Evolutionary conservation across 2,113 vertebrate genomes (phyloP), one percentile per base, ranked within the genome.

Genomic region (Neogale vison): DNA sequence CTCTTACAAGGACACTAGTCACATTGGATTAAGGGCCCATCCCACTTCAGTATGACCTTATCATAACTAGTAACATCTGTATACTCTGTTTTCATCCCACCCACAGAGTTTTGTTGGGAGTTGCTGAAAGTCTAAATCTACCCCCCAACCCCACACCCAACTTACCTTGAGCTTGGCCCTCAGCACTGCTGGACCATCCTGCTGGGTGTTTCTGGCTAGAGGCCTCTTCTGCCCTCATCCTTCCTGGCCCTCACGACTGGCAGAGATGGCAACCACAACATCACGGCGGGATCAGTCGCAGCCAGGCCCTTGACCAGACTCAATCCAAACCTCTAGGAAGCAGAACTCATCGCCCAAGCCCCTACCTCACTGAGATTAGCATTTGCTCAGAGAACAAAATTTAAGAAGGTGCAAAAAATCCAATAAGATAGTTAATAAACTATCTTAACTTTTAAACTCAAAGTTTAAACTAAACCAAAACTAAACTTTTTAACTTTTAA

Each of bases 281-380:
- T 59, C 76, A 14, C 52, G 34, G 18, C 74, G 20, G 45, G 36
- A 77, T 79, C 31, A 47, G 1, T 39, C 76, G 0, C 23, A 65
- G 50, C 34, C 52, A 83, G 83, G 63, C 34, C 81, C 29, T 87
- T 74, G 42, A 95, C 82, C 84, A 90, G 15, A 50, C 39, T 50
- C 45, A 9, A 36, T 77, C 23, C 80, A 90, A 42, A 36, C 55
- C 74, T 80, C 55, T 39, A 36, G 14, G 69, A 47, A 20, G 1
- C 34, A 39, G 24, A 79, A 9, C 7, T 63, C 72, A 80, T 34
- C 18, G 90, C 59, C 36, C 52, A 65, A 57, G 29, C 21, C 36
- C 36, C 45, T 31, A 50, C 31, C 36, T 77, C 47, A 71, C 24
- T 81, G 45, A 18, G 42, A 47, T 29, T 29, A 89, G 29, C 29